These are phyloP conservation scores for Pegoplata infirma DNA, from an alignment of 2,888 invertebrate genomes.

Conservation along the genomic window DNA sequence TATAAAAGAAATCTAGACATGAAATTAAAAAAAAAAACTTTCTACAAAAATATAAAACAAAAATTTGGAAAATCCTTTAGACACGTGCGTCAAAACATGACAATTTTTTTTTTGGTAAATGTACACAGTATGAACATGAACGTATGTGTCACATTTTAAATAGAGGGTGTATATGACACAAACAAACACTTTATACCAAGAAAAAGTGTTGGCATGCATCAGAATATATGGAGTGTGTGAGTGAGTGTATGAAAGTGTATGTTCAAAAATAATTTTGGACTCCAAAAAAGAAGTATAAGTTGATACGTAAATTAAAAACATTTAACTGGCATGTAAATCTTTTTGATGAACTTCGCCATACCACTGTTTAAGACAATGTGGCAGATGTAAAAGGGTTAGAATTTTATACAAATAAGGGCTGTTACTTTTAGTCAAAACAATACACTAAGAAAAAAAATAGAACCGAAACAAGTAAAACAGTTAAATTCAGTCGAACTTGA, in stretches of 20 bases:
- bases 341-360: conserved; percentile 59
- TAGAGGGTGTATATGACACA: conserved; percentile 55
- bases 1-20: conserved; percentile 35
- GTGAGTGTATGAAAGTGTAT: conserved; percentile 6
- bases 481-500: no score
- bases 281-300: conserved; percentile 44
- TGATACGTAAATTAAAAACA: conserved; percentile 62
- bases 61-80: conserved; percentile 51
- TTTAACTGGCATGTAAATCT: conserved; percentile 62
- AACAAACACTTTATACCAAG: conserved; percentile 44
- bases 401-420: conserved; percentile 16
- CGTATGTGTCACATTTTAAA: conserved; percentile 23
- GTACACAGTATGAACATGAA: not conserved
- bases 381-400: conserved; percentile 46
- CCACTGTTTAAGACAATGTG: conserved; percentile 5
- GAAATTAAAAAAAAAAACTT: not conserved
- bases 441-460: no score
- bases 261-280: conserved; percentile 16
- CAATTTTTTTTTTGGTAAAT: conserved; percentile 13
- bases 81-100: conserved; percentile 61
- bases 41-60: not conserved
- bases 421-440: no score
- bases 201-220: not conserved
- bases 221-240: conserved; percentile 12
- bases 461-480: no score